These are phyloP conservation scores for Drosophila atripex DNA, from an alignment of 2,888 invertebrate genomes.

Conservation along the genomic window DNA sequence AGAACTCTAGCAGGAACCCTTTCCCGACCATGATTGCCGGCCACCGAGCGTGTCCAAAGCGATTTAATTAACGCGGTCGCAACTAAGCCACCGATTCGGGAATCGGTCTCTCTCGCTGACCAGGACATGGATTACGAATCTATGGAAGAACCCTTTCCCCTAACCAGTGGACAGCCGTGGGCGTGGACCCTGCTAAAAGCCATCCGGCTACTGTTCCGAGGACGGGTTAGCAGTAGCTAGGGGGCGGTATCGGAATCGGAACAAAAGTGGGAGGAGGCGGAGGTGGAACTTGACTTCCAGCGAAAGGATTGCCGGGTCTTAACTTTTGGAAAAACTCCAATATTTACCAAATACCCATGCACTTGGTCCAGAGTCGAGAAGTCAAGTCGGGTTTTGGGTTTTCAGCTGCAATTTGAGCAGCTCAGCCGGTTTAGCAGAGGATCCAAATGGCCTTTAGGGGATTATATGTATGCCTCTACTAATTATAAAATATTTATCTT, in stretches of 20 bases:
- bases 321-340: constrained; percentile 55
- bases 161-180: constrained; percentile 24
- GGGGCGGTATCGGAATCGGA: constrained; percentile 19
- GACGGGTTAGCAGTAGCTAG: constrained; percentile 22
- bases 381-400: constrained; percentile 53
- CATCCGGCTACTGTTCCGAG: constrained; percentile 63
- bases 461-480: constrained; percentile 3
- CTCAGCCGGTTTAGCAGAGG: constrained; percentile 43
- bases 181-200: constrained; percentile 62
- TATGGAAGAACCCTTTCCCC: constrained; percentile 58
- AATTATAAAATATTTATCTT: background rate
- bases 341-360: constrained; percentile 73
- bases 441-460: constrained; percentile 13
- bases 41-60: constrained; percentile 71
- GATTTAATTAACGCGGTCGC: constrained; percentile 80
- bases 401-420: constrained; percentile 37
- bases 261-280: constrained; percentile 22
- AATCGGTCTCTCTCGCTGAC: constrained; percentile 21
- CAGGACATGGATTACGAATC: background rate
- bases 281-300: constrained; percentile 54
- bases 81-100: constrained; percentile 43
- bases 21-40: constrained; percentile 44
- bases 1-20: constrained; percentile 43
- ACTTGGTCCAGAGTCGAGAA: constrained; percentile 54
- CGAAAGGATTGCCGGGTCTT: constrained; percentile 66